These are phyloP conservation scores for Alentia gelatinosa DNA, from an alignment of 2,888 invertebrate species.

Conservation along the genomic window DNA sequence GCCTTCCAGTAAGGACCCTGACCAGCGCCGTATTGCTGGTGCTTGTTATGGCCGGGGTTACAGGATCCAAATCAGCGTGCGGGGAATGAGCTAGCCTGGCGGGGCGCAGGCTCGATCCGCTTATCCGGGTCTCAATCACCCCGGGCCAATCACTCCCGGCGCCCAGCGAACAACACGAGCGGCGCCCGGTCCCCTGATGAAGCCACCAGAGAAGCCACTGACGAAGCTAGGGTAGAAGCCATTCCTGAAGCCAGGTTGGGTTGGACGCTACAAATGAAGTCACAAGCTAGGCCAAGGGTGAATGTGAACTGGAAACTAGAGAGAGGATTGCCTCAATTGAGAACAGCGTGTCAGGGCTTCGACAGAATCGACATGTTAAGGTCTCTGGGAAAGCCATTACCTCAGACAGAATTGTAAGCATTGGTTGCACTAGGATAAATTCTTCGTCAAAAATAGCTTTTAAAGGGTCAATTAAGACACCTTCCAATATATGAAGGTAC, in stretches of 20 bases:
- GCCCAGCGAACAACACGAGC: background rate
- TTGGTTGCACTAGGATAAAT: too few species aligned
- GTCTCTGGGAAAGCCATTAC: too few species aligned
- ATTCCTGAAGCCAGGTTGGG: background rate
- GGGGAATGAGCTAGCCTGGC: background rate
- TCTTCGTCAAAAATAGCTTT: too few species aligned
- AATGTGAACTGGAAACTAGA: too few species aligned
- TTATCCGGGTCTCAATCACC: background rate
- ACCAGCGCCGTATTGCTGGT: background rate
- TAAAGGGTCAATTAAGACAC: too few species aligned
- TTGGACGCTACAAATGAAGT: background rate
- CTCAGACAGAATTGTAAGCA: too few species aligned
- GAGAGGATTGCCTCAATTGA: too few species aligned
- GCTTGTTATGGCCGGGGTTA: background rate
- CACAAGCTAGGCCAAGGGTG: background rate
- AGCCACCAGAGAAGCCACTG: background rate
- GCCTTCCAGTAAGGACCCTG: too few species aligned
- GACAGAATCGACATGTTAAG: too few species aligned
- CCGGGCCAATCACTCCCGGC: background rate
- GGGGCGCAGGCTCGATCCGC: background rate
- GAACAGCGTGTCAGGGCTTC: too few species aligned
- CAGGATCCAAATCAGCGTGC: background rate
- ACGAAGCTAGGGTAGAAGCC: too few species aligned
- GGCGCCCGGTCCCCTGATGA: background rate
- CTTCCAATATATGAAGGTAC: too few species aligned